A percentile compares a stretch with the other conserved stretches of the same genome.
Evolutionary conservation across 2,113 vertebrate genomes (phyloP).

Genomic region (Corythaeola cristata): DNA sequence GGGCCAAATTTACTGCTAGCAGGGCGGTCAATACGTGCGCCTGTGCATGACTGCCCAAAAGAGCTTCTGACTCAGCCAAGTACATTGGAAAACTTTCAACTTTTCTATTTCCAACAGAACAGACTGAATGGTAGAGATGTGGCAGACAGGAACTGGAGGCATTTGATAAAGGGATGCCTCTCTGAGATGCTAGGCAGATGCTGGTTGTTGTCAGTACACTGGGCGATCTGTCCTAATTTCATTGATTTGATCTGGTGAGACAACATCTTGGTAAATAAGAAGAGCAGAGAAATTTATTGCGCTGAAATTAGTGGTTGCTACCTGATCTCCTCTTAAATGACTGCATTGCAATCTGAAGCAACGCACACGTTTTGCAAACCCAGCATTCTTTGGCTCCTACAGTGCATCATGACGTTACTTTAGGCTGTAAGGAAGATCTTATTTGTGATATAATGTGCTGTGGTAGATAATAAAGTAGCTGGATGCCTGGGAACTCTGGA

Average conservation of each 20-base stretch:
- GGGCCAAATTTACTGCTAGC: neutral
- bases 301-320: neutral
- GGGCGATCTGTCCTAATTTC: neutral
- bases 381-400: slow-evolving; percentile 11
- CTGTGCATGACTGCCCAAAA: neutral
- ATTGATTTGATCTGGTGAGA: slow-evolving; percentile 14
- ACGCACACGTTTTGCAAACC: slow-evolving; percentile 36
- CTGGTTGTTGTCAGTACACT: neutral
- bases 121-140: neutral
- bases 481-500: slow-evolving; percentile 42
- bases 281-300: neutral
- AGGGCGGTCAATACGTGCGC: neutral
- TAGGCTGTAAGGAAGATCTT: slow-evolving; percentile 11
- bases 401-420: slow-evolving; percentile 32
- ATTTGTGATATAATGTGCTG: slow-evolving; percentile 5
- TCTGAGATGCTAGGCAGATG: neutral
- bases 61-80: neutral
- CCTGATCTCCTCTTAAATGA: slow-evolving; percentile 30
- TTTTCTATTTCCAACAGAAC: neutral
- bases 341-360: slow-evolving; percentile 22
- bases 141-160: neutral
- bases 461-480: neutral
- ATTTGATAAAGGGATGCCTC: neutral
- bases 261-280: neutral
- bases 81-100: neutral